These are phyloP conservation scores for Galerucella pusilla DNA, from an alignment of 2,888 invertebrate species.

Conservation along the genomic window DNA sequence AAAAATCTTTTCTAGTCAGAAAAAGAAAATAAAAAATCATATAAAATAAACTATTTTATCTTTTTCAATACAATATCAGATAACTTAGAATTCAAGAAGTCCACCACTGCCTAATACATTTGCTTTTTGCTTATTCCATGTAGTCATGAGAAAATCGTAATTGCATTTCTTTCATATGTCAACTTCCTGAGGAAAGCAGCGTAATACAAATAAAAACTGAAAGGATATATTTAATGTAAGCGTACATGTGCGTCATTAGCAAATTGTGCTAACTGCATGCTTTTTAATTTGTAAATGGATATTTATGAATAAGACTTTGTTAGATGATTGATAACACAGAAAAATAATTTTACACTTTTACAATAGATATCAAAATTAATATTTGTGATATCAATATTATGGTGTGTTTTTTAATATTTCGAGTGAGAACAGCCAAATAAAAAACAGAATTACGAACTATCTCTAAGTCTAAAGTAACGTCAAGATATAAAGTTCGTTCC, in stretches of 20 bases:
- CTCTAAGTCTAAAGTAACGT: too few species aligned
- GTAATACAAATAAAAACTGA: slow-evolving; percentile 9
- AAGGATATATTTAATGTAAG: slow-evolving; percentile 11
- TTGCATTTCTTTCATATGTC: not conserved
- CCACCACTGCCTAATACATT: not conserved
- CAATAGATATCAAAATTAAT: too few species aligned
- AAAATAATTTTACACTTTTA: too few species aligned
- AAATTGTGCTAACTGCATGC: not conserved
- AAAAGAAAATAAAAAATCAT: too few species aligned
- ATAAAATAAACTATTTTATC: too few species aligned
- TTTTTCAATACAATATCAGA: too few species aligned
- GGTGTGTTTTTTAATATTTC: too few species aligned
- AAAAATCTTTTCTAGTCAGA: too few species aligned
- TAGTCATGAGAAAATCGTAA: slow-evolving; percentile 6
- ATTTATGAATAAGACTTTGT: not conserved
- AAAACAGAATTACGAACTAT: too few species aligned
- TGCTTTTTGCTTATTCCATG: not conserved
- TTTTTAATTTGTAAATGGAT: not conserved
- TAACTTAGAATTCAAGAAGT: not conserved
- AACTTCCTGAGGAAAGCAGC: slow-evolving; percentile 6
- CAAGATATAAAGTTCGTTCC: too few species aligned
- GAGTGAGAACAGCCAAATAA: too few species aligned
- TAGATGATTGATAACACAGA: not conserved
- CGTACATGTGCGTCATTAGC: slow-evolving; percentile 24
- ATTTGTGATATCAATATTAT: too few species aligned